phyloP scores from a whole-genome alignment of 2,797 vertebrate species.

The Prunella strophiata region DNA sequence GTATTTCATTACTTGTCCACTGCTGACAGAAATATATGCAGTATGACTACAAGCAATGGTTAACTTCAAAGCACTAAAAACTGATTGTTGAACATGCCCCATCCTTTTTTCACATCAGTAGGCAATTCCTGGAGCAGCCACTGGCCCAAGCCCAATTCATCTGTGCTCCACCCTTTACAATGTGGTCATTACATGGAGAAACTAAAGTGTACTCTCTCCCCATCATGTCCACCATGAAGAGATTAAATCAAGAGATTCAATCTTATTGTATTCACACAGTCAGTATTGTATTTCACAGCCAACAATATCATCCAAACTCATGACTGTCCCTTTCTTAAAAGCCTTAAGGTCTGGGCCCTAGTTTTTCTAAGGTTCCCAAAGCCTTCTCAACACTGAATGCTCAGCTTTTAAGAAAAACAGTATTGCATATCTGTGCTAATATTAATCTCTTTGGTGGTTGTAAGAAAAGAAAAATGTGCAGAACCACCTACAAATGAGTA shows the following conservation, averaged over 20 bases:
- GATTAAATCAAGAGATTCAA: neutral
- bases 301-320: neutral
- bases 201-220: neutral
- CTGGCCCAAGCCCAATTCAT: neutral
- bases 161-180: slow-evolving; percentile 4
- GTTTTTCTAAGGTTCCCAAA: slow-evolving; percentile 23
- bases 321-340: neutral
- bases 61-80: slow-evolving; percentile 51
- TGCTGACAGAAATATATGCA: slow-evolving; percentile 15
- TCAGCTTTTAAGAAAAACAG: slow-evolving; percentile 13
- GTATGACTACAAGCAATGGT: slow-evolving; percentile 25
- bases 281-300: neutral
- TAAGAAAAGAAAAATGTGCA: slow-evolving; percentile 13
- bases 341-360: neutral
- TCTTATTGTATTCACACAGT: neutral
- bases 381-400: neutral
- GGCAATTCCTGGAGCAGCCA: neutral
- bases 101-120: slow-evolving; percentile 31
- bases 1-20: slow-evolving; percentile 41
- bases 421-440: slow-evolving; percentile 3
- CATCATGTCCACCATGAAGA: neutral
- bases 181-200: neutral
- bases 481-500: slow-evolving; percentile 43
- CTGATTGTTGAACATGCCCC: neutral
- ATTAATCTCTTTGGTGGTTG: slow-evolving; percentile 38